Percentiles rank a stretch among this genome's conserved stretches.
phyloP scores from a whole-genome alignment of 2,113 vertebrate genomes.

The Crotophaga sulcirostris region DNA sequence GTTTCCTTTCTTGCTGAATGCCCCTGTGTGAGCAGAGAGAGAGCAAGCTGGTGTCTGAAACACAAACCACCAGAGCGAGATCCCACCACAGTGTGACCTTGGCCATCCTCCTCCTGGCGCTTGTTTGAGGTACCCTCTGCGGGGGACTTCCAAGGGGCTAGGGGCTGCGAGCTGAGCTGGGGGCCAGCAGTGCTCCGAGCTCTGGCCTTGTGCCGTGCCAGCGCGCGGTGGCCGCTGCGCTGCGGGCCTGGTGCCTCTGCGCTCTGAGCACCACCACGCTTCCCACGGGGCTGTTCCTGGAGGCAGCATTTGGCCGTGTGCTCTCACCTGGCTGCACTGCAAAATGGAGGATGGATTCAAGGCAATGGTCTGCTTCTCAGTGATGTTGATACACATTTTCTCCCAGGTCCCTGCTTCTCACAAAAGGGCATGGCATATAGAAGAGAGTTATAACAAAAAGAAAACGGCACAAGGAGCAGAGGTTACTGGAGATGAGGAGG shows the following conservation, averaged over 20 bases:
- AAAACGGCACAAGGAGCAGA: background rate
- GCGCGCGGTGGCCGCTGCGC: background rate
- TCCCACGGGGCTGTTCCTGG: background rate
- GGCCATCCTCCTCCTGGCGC: fast-evolving
- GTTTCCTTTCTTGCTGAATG: background rate
- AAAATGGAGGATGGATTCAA: background rate
- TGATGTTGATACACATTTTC: background rate
- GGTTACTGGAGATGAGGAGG: background rate
- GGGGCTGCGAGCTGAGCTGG: background rate
- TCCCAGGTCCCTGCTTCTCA: background rate
- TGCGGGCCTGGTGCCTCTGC: background rate
- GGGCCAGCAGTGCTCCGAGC: background rate
- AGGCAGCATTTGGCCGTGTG: background rate
- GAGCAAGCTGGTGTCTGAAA: background rate
- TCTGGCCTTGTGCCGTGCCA: background rate
- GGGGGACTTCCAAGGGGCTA: background rate
- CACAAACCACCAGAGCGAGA: fast-evolving
- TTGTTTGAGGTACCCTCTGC: background rate
- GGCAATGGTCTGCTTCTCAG: background rate
- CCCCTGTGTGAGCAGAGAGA: background rate
- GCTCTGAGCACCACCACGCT: background rate
- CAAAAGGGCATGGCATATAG: background rate
- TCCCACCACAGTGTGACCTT: fast-evolving
- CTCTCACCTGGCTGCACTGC: background rate
- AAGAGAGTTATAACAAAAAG: background rate